Percentiles rank a stretch among this genome's conserved stretches.
Evolutionary conservation across 2,888 invertebrate species (phyloP).

Genomic region (Synanthedon andrenaeformis): DNA sequence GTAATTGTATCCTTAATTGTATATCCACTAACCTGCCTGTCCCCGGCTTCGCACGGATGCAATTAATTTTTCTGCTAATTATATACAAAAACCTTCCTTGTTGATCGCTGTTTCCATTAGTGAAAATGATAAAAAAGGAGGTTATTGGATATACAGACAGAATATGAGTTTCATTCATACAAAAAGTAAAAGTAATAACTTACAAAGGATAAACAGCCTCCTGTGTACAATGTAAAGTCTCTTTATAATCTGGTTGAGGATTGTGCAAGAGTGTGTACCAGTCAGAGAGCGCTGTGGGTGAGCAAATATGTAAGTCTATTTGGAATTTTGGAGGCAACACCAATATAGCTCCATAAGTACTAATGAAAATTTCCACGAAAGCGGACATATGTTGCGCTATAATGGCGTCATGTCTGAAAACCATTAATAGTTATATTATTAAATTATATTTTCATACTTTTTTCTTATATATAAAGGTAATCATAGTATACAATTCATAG

Average conservation of each 20-base stretch:
- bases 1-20: no score
- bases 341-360: constrained; percentile 82
- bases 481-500: no score
- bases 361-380: constrained; percentile 78
- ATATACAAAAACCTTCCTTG: no score
- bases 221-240: constrained; percentile 92
- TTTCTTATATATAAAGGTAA: no score
- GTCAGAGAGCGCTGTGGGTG: constrained; percentile 84
- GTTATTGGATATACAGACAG: no score
- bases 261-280: constrained; percentile 98
- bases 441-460: background rate
- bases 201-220: constrained; percentile 98
- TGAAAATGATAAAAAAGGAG: no score
- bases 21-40: no score
- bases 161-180: no score
- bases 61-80: no score
- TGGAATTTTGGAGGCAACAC: constrained; percentile 86
- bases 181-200: constrained; percentile 35
- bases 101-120: no score
- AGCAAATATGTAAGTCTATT: constrained; percentile 82
- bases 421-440: constrained; percentile 3
- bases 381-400: constrained; percentile 84
- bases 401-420: constrained; percentile 79
- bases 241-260: constrained; percentile 91
- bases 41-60: no score